Evolutionary conservation across 2,888 invertebrate species (phyloP).

Genomic region (Crossocerus cetratus): DNA sequence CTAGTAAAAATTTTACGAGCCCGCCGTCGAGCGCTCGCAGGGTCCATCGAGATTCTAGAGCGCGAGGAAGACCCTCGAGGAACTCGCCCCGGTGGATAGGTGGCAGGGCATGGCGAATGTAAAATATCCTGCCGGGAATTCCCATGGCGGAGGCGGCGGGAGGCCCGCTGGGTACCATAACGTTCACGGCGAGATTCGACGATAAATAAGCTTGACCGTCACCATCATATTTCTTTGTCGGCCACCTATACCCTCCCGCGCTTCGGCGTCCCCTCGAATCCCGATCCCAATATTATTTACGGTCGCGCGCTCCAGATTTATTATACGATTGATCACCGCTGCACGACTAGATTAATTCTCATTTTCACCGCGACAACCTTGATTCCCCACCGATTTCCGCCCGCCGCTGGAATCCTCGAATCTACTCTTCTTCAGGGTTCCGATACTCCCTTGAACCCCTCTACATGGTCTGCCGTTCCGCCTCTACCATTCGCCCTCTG

Average conservation of each 20-base stretch:
- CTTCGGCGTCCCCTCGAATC: neutral
- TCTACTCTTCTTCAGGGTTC: no score
- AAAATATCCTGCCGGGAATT: conserved; percentile 16
- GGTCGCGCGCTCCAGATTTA: neutral
- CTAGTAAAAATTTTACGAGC: conserved; percentile 36
- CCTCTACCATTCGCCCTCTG: no score
- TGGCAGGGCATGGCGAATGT: conserved; percentile 9
- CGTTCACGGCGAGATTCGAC: conserved; percentile 42
- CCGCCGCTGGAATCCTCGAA: no score
- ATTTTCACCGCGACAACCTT: neutral
- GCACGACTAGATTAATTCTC: neutral
- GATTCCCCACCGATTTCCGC: neutral
- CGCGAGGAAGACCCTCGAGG: neutral
- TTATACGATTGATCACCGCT: neutral
- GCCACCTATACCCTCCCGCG: conserved; percentile 23
- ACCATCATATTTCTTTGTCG: conserved; percentile 65
- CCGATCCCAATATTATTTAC: neutral
- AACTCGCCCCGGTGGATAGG: neutral
- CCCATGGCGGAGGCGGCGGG: neutral
- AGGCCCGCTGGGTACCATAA: neutral
- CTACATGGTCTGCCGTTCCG: no score
- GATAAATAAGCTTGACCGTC: conserved; percentile 65
- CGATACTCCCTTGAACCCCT: no score
- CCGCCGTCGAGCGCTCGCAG: conserved; percentile 13
- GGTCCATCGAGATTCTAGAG: neutral